phyloP scores from a whole-genome alignment of 2,113 vertebrate species.

The Dinomys branickii region DNA sequence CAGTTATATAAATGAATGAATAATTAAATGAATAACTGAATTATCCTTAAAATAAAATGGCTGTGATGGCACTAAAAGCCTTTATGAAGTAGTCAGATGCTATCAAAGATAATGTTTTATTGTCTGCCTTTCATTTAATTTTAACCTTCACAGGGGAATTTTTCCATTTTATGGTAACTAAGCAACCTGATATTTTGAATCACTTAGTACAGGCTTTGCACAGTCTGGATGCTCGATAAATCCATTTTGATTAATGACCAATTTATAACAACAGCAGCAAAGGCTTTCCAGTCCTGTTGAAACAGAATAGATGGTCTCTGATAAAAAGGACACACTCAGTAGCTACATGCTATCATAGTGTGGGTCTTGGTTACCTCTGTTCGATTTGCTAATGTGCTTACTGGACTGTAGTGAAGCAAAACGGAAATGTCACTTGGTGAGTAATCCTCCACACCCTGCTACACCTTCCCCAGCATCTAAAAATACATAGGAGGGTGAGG shows the following conservation, averaged over 20 bases:
- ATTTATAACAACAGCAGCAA: slow-evolving; percentile 68
- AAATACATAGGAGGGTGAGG: not conserved
- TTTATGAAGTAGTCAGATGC: slow-evolving; percentile 54
- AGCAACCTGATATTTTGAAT: slow-evolving; percentile 79
- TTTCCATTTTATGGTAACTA: slow-evolving; percentile 78
- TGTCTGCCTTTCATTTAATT: slow-evolving; percentile 71
- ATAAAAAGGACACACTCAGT: slow-evolving; percentile 40
- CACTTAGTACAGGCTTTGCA: slow-evolving; percentile 68
- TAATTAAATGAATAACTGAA: slow-evolving; percentile 56
- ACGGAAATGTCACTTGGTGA: slow-evolving; percentile 7
- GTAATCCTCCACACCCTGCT: not conserved
- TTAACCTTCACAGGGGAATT: slow-evolving; percentile 66
- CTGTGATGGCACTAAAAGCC: slow-evolving; percentile 32
- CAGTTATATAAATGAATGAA: slow-evolving; percentile 37
- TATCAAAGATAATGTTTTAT: slow-evolving; percentile 66
- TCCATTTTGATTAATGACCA: slow-evolving; percentile 79
- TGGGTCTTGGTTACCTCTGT: not conserved
- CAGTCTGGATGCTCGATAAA: slow-evolving; percentile 72
- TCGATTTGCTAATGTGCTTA: slow-evolving; percentile 48
- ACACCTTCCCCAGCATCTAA: not conserved
- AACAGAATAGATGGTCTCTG: slow-evolving; percentile 61
- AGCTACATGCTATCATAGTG: not conserved
- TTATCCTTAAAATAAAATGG: slow-evolving; percentile 57
- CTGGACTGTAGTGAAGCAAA: slow-evolving; percentile 47
- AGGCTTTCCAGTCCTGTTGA: slow-evolving; percentile 53